These are phyloP conservation scores for Ips typographus DNA, from an alignment of 1,140 invertebrate species.

Conservation along the genomic window DNA sequence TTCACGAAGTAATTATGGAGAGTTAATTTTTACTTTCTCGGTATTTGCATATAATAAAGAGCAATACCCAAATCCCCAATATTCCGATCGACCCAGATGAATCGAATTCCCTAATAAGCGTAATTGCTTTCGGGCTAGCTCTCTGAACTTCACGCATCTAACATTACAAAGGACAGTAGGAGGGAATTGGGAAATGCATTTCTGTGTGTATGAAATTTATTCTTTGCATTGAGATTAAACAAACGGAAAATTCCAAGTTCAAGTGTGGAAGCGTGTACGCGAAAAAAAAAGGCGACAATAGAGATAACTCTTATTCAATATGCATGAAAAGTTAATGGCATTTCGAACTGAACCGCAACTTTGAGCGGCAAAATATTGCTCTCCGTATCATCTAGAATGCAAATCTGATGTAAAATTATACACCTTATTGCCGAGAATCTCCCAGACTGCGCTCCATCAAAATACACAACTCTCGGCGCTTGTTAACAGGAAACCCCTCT, in stretches of 20 bases:
- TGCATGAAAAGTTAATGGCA: constrained; percentile 51
- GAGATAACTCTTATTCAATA: constrained; percentile 47
- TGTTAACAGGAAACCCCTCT: constrained; percentile 34
- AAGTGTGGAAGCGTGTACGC: not conserved
- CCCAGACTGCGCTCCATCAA: constrained; percentile 35
- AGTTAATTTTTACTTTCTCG: no score
- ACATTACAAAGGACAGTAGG: constrained; percentile 6
- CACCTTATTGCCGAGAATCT: constrained; percentile 46
- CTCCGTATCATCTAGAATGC: constrained; percentile 50
- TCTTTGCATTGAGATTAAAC: not conserved
- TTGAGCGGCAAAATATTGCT: constrained; percentile 48
- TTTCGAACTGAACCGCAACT: constrained; percentile 48
- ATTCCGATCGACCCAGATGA: constrained; percentile 18
- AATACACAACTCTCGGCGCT: constrained; percentile 37
- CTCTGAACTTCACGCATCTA: constrained; percentile 17
- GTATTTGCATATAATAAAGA: not conserved
- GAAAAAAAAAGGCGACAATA: constrained; percentile 8
- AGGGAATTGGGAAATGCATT: not conserved
- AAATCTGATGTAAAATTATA: constrained; percentile 52
- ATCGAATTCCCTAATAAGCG: constrained; percentile 12
- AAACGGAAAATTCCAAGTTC: no score
- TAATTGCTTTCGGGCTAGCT: constrained; percentile 15
- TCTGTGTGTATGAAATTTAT: not conserved
- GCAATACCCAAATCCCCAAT: constrained; percentile 2
- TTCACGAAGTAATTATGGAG: no score